Conservation (phyloP, 2,888 invertebrate species). For the Ichneumon xanthorius region DNA sequence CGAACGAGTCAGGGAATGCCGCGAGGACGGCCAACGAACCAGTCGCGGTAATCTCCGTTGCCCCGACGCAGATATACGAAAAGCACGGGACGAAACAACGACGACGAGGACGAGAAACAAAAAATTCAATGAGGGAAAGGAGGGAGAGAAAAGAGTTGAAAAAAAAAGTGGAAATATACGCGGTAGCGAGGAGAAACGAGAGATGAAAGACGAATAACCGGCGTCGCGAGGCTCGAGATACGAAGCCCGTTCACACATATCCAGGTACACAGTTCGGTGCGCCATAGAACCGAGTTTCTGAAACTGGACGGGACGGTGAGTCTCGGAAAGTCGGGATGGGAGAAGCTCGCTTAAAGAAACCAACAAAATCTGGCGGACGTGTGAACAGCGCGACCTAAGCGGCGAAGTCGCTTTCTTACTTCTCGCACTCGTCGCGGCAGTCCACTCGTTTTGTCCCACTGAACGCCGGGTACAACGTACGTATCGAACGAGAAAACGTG, state of each 20-base stretch:
- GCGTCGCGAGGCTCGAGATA: constrained; percentile 56
- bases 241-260: constrained; percentile 49
- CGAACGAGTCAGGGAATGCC: constrained; percentile 50
- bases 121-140: neutral
- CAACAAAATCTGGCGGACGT: constrained; percentile 78
- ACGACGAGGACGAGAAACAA: neutral
- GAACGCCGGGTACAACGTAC: constrained; percentile 52
- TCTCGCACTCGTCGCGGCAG: constrained; percentile 48
- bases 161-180: neutral
- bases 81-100: constrained; percentile 23
- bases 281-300: constrained; percentile 24
- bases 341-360: constrained; percentile 68
- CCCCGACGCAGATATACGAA: constrained; percentile 56
- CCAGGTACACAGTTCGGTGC: constrained; percentile 49
- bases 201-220: constrained; percentile 63
- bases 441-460: constrained; percentile 60
- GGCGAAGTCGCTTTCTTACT: constrained; percentile 66
- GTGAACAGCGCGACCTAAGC: constrained; percentile 80
- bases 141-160: neutral
- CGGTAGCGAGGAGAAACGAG: constrained; percentile 30
- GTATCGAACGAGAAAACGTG: constrained; percentile 46
- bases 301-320: constrained; percentile 57
- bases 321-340: constrained; percentile 23
- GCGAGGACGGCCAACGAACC: constrained; percentile 54
- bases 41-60: constrained; percentile 56